Evolutionary conservation across 2,113 vertebrate species (phyloP).

Genomic region (Pogona vitticeps): DNA sequence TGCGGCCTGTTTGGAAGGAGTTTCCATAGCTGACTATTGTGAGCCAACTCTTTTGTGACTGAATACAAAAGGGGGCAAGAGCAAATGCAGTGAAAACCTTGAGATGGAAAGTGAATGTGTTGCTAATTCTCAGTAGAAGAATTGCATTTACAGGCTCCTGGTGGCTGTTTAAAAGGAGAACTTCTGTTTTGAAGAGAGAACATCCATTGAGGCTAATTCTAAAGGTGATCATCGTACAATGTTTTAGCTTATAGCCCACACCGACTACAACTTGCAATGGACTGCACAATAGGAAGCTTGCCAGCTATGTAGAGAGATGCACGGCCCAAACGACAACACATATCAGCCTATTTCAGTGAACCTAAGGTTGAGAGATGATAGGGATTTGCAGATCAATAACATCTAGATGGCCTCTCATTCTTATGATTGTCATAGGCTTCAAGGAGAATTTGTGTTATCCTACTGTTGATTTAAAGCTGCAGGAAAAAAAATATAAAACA

Average conservation of each 20-base stretch:
- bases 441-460: no score
- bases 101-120: slow-evolving; percentile 26
- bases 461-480: no score
- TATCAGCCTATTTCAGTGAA: no score
- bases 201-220: slow-evolving; percentile 23
- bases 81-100: slow-evolving; percentile 38
- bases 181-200: slow-evolving; percentile 58
- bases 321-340: no score
- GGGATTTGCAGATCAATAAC: no score
- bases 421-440: no score
- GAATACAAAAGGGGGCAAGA: slow-evolving; percentile 24
- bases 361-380: no score
- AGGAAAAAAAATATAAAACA: no score
- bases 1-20: not conserved
- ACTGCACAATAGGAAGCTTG: not conserved
- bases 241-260: not conserved
- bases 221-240: not conserved
- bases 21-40: slow-evolving; percentile 58
- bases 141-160: slow-evolving; percentile 44
- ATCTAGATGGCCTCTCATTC: no score
- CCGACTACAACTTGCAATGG: not conserved
- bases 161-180: not conserved
- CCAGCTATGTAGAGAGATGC: no score
- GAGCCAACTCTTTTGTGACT: slow-evolving; percentile 24
- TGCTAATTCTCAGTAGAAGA: slow-evolving; percentile 47